Conservation (phyloP, 2,113 vertebrate species). For the Nycticebus coucang region DNA sequence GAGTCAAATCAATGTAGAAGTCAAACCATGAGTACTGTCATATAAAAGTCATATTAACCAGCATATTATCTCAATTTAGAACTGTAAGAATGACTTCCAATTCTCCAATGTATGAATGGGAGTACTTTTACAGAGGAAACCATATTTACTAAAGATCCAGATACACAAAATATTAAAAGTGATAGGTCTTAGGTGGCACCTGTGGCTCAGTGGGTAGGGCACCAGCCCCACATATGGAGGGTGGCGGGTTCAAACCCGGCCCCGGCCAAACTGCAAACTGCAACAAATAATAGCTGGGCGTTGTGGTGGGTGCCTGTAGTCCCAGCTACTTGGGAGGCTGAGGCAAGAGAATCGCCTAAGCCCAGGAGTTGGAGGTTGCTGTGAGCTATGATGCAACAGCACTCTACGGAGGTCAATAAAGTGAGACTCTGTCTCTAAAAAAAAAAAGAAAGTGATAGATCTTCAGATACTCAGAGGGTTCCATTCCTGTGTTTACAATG, state of each 20-base stretch:
- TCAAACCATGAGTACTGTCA: not conserved
- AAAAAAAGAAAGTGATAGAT: not conserved
- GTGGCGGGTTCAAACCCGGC: too few relatives aligned
- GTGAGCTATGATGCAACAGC: too few relatives aligned
- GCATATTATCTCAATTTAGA: slow-evolving; percentile 43
- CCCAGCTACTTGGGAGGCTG: too few relatives aligned
- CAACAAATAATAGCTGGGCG: too few relatives aligned
- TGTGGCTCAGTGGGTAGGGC: too few relatives aligned
- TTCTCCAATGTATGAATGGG: slow-evolving; percentile 30
- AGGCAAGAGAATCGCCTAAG: too few relatives aligned
- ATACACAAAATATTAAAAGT: slow-evolving; percentile 2
- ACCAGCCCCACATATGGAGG: too few relatives aligned
- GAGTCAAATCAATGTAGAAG: slow-evolving; percentile 15
- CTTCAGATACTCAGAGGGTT: not conserved
- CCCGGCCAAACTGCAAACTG: too few relatives aligned
- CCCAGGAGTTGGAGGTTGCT: too few relatives aligned
- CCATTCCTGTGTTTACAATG: not conserved
- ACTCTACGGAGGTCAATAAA: too few relatives aligned
- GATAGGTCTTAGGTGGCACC: not conserved
- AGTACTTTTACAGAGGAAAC: slow-evolving; percentile 36
- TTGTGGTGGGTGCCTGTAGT: too few relatives aligned
- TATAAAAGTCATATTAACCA: slow-evolving; percentile 16
- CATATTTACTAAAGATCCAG: not conserved
- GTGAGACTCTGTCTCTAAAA: too few relatives aligned
- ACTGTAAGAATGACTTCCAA: not conserved